These are phyloP conservation scores for Archivesica marissinica DNA, from an alignment of 1,140 invertebrate species.

Conservation along the genomic window DNA sequence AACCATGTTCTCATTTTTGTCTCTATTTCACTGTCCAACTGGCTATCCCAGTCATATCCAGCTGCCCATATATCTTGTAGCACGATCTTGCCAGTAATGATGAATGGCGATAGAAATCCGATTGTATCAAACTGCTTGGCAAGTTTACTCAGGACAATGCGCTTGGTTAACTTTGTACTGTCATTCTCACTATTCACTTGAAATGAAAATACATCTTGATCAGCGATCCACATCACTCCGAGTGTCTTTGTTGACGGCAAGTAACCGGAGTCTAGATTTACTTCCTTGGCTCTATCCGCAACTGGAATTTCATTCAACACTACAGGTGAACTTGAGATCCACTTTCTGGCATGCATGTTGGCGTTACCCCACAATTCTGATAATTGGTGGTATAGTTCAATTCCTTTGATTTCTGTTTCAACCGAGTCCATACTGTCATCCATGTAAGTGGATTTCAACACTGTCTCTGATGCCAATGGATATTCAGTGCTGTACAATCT, in stretches of 20 bases:
- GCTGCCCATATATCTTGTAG: conserved; percentile 13
- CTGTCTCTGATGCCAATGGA: conserved; percentile 22
- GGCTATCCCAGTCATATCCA: conserved; percentile 11
- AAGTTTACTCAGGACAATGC: conserved; percentile 27
- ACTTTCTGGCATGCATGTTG: conserved; percentile 10
- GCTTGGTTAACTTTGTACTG: not conserved
- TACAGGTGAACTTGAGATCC: conserved; percentile 1
- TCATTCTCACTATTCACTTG: not conserved
- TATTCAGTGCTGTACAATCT: not conserved
- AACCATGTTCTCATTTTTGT: conserved; percentile 18
- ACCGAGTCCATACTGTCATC: conserved; percentile 20
- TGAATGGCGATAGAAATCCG: not conserved
- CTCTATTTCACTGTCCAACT: not conserved
- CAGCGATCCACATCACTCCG: conserved; percentile 50
- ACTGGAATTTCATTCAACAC: conserved; percentile 2
- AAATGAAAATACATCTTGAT: conserved; percentile 40
- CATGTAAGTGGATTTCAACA: conserved; percentile 21
- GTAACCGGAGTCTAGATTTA: not conserved
- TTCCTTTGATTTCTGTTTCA: not conserved
- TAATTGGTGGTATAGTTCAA: conserved; percentile 6
- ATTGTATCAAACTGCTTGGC: conserved; percentile 15
- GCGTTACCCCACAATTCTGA: not conserved
- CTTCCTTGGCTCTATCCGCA: not conserved
- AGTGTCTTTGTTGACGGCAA: conserved; percentile 47
- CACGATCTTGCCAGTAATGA: not conserved